Conservation (phyloP, 2,888 invertebrate genomes). For the Cosmia trapezina region DNA sequence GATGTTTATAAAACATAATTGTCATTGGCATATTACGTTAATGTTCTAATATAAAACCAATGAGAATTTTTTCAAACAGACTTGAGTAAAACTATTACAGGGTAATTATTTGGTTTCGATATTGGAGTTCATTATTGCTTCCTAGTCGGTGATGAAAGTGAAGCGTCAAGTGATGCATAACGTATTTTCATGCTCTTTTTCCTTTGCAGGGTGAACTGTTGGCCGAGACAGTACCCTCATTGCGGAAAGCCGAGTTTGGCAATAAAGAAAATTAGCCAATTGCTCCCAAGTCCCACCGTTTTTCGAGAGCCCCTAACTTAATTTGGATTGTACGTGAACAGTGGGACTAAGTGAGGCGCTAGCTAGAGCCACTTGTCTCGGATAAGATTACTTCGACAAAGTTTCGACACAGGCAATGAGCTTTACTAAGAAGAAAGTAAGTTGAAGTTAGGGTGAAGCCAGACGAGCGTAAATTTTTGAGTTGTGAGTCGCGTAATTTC, state of each 20-base stretch:
- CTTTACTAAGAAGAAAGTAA: constrained; percentile 13
- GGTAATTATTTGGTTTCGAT: constrained; percentile 42
- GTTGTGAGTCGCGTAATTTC: no score
- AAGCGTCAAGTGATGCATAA: constrained; percentile 47
- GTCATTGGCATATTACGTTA: constrained; percentile 9
- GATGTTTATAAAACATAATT: constrained; percentile 35
- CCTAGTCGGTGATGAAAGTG: constrained; percentile 43
- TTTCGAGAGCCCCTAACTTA: constrained; percentile 17
- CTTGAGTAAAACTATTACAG: constrained; percentile 17
- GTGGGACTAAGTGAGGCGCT: constrained; percentile 1
- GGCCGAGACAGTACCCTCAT: constrained; percentile 17
- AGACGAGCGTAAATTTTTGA: no score
- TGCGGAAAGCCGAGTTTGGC: constrained; percentile 26
- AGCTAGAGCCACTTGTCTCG: neutral
- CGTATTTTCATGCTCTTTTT: constrained; percentile 56
- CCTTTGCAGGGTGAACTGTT: constrained; percentile 47
- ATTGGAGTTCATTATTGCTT: constrained; percentile 48
- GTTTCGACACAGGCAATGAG: neutral
- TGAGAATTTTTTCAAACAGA: neutral
- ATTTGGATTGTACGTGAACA: constrained; percentile 18
- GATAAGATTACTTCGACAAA: constrained; percentile 16
- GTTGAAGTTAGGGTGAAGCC: no score
- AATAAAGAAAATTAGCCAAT: constrained; percentile 30
- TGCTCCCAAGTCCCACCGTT: neutral
- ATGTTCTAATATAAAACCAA: constrained; percentile 7